Conservation (phyloP, 2,113 vertebrate species). For the Tenebrosternarchus preto region DNA sequence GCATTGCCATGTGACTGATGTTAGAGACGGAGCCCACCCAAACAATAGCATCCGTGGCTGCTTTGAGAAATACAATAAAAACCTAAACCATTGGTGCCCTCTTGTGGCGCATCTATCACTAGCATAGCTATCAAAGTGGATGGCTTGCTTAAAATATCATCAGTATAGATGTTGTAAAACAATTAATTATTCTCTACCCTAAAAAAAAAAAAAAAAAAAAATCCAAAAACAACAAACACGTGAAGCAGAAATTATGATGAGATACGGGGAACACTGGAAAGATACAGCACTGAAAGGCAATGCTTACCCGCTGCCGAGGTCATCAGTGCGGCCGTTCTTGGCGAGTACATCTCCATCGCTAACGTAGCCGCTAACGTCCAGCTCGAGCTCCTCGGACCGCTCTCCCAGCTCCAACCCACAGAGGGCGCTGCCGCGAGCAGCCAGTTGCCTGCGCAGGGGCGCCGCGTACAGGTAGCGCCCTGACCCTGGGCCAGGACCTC, state of each 20-base stretch:
- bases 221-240: no score
- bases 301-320: constrained; percentile 91
- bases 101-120: constrained; percentile 48
- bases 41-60: neutral
- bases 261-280: no score
- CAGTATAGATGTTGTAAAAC: no score
- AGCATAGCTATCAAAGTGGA: neutral
- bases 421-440: constrained; percentile 75
- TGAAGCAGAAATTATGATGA: no score
- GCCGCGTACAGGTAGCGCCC: constrained; percentile 85
- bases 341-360: constrained; percentile 94
- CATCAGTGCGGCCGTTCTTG: constrained; percentile 89
- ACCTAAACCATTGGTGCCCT: constrained; percentile 53
- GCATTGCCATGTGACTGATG: no score
- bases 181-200: no score
- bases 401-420: constrained; percentile 82
- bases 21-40: neutral
- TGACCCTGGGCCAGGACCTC: constrained; percentile 71
- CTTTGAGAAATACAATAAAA: neutral
- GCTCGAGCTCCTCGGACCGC: constrained; percentile 81
- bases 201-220: no score
- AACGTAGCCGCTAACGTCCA: constrained; percentile 95
- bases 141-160: no score
- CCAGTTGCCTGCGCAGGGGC: constrained; percentile 85
- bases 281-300: no score